Conservation (phyloP, 2,797 vertebrate species). For the Zonotrichia albicollis region DNA sequence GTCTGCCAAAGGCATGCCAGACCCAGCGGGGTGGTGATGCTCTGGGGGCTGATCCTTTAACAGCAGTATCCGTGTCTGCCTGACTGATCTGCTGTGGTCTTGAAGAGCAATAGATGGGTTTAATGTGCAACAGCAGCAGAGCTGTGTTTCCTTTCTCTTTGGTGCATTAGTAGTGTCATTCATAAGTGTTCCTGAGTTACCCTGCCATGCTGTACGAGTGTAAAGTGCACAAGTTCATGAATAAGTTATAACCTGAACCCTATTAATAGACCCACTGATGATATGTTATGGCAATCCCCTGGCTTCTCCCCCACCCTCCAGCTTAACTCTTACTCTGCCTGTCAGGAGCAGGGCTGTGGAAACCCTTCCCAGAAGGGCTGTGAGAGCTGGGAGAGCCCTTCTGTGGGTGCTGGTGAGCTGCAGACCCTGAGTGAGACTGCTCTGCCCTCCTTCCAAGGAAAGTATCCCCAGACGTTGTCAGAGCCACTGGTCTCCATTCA, state of each 20-base stretch:
- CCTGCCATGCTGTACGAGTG: conserved; percentile 8
- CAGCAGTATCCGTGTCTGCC: conserved; percentile 28
- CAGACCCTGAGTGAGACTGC: not conserved
- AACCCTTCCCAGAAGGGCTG: not conserved
- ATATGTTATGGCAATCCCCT: conserved; percentile 45
- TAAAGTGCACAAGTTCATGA: conserved; percentile 65
- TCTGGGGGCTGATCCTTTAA: not conserved
- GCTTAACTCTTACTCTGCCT: conserved; percentile 38
- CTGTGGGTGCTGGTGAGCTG: not conserved
- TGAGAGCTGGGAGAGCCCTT: not conserved
- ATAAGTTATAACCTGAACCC: conserved; percentile 61
- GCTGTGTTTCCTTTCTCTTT: conserved; percentile 19
- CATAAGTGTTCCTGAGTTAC: conserved; percentile 35
- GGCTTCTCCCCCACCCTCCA: not conserved
- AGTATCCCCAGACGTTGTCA: not conserved
- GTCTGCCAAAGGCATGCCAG: not conserved
- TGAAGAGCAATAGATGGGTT: conserved; percentile 13
- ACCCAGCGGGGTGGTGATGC: not conserved
- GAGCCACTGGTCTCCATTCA: not conserved
- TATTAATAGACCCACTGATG: conserved; percentile 61
- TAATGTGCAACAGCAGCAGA: conserved; percentile 37
- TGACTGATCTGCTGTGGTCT: conserved; percentile 22
- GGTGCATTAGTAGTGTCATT: conserved; percentile 46
- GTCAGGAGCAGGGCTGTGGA: not conserved
- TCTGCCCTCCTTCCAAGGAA: not conserved